phyloP scores from a whole-genome alignment of 2,888 invertebrate genomes.

The Tortricodes alternella region DNA sequence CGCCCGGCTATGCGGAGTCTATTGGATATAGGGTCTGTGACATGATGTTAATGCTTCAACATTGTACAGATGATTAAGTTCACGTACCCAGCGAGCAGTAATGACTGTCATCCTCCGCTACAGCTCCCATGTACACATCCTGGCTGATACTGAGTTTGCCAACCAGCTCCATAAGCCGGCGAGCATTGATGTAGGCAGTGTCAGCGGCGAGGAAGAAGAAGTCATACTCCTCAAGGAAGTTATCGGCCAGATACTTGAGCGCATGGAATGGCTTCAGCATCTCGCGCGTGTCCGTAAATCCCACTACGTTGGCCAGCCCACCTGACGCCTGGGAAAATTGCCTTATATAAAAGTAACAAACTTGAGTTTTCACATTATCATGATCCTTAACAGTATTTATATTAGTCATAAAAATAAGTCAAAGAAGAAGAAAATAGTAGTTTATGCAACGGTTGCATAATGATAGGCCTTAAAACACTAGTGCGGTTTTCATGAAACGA shows the following conservation, averaged over 20 bases:
- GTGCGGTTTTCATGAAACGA: too few species aligned
- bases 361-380: constrained; percentile 54
- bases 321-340: constrained; percentile 47
- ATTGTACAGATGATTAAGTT: background rate
- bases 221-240: constrained; percentile 94
- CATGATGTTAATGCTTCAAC: too few species aligned
- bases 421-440: too few species aligned
- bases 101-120: constrained; percentile 81
- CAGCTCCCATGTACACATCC: constrained; percentile 91
- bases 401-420: too few species aligned
- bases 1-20: too few species aligned
- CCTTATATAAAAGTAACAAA: background rate
- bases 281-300: constrained; percentile 90
- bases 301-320: constrained; percentile 87
- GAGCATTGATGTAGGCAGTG: constrained; percentile 91
- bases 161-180: constrained; percentile 87
- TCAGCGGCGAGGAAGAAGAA: constrained; percentile 96
- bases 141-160: constrained; percentile 91
- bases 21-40: too few species aligned
- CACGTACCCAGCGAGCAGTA: constrained; percentile 87
- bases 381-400: too few species aligned
- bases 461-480: too few species aligned
- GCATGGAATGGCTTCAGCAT: constrained; percentile 92
- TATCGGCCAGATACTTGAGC: constrained; percentile 94
- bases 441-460: too few species aligned